A percentile compares a stretch with the other conserved stretches of the same genome.
Evolutionary conservation across 2,888 invertebrate genomes (phyloP).

Genomic region (Hydriomena furcata): DNA sequence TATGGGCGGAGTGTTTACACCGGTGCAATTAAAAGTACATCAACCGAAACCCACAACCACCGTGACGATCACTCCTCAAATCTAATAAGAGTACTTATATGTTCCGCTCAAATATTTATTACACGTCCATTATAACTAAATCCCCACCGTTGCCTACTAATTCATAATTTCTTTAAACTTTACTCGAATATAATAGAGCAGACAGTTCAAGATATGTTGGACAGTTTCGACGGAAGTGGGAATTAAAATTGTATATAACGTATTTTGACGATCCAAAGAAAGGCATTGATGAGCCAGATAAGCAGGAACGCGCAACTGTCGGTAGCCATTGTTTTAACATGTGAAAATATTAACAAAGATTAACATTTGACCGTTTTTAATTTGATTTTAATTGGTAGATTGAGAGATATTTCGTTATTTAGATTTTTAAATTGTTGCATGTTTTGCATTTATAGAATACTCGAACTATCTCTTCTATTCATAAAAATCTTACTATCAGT

Average conservation of each 20-base stretch:
- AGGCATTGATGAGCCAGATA: slow-evolving; percentile 74
- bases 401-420: background rate
- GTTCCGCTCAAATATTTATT: slow-evolving; percentile 52
- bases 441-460: background rate
- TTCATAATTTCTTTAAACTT: background rate
- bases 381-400: slow-evolving; percentile 66
- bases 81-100: slow-evolving; percentile 58
- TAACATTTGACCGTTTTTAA: slow-evolving; percentile 66
- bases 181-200: slow-evolving; percentile 23
- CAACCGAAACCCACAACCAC: slow-evolving; percentile 55
- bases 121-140: slow-evolving; percentile 34
- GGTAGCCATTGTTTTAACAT: slow-evolving; percentile 79
- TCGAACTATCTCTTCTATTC: background rate
- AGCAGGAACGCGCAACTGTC: slow-evolving; percentile 67
- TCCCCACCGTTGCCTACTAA: slow-evolving; percentile 31
- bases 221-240: slow-evolving; percentile 53
- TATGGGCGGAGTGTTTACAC: slow-evolving; percentile 65
- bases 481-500: too few species aligned
- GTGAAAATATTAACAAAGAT: slow-evolving; percentile 69
- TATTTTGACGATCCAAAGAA: slow-evolving; percentile 64
- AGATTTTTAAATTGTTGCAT: background rate
- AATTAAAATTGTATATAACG: slow-evolving; percentile 73
- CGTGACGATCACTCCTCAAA: slow-evolving; percentile 73
- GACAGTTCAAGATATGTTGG: slow-evolving; percentile 42
- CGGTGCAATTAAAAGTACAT: slow-evolving; percentile 70